Base-by-base conservation (phyloP, 2,797 vertebrate genomes). In the Fundulus diaphanus region DNA sequence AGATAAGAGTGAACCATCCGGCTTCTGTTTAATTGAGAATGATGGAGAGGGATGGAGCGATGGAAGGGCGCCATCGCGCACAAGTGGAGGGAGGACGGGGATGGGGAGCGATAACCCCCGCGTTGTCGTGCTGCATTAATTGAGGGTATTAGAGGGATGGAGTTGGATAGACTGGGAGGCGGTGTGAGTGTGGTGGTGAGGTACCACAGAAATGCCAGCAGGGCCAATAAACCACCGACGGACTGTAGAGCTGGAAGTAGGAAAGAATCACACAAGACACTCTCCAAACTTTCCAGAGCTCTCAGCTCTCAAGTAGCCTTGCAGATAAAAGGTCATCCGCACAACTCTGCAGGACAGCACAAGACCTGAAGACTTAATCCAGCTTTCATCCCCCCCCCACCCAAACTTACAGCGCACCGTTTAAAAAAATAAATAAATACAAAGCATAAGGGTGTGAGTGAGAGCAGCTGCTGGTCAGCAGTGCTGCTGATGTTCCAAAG, bases 121-220 rank as follows among this genome's bases (percentile, higher is more conserved):
- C 83, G 89, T 88, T 90, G 92, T 92, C 86, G 92, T 92, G 89
- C 87, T 93, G 92, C 93, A 95, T 94, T 94, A 92, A 95, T 93
- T 91, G 91, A 88, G 84, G 90, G 90, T 91, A 94, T 94, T 94
- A 92, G 86, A 90, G 54, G 84, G 81, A 88, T 87, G 82, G 76
- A 89, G 61, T n/a, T 87, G 85, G 86, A 91, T 88, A 84, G 88
- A 90, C 66, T 78, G 76, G 74, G 74, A 72, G 80, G 86, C 70
- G 80, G 80, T 52, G 73, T 75, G 81, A 35, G 37, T 84, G 72
- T 51, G 74, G 81, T 74, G 83, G 83, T 74, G 76, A 84, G 67
- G 27, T 82, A 85, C 83, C 79, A 85, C 69, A 68, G 86, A 95
- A 92, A 94, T 92, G 88, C 87, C 87, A 90, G 85, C 84, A 76